Evolutionary conservation across 2,113 vertebrate species (phyloP).

Genomic region (Meriones unguiculatus): DNA sequence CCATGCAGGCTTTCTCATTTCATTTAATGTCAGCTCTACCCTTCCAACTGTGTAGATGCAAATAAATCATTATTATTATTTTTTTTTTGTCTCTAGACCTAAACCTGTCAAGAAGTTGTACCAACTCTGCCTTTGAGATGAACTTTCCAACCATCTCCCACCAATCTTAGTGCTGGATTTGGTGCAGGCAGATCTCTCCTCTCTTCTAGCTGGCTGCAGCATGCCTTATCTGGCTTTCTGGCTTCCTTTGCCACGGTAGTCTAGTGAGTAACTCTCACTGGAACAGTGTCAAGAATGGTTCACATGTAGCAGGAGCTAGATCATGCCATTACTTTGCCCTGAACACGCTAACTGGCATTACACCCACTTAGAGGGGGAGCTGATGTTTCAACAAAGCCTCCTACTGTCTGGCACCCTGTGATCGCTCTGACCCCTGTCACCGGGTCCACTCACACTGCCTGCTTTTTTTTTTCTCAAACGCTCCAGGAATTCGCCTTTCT

Average conservation of each 20-base stretch:
- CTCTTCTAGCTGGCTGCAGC: not conserved
- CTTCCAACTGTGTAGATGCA: not conserved
- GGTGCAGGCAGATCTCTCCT: not conserved
- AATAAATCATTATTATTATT: not conserved
- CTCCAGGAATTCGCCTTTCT: not conserved
- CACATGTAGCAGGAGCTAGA: not conserved
- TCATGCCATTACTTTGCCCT: not conserved
- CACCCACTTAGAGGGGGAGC: not conserved
- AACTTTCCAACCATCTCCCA: not conserved
- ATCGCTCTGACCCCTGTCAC: too few relatives aligned
- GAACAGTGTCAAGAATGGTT: not conserved
- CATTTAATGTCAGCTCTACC: not conserved
- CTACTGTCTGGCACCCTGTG: fast-evolving
- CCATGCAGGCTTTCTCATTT: not conserved
- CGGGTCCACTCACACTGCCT: not conserved
- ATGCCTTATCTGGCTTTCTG: not conserved
- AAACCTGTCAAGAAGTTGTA: not conserved
- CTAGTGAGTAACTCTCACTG: not conserved
- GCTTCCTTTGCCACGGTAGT: not conserved
- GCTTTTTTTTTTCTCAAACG: not conserved
- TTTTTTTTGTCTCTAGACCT: not conserved
- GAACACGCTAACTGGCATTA: not conserved
- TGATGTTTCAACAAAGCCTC: not conserved
- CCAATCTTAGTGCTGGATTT: not conserved
- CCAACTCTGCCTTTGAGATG: not conserved